A percentile compares a stretch with the other conserved stretches of the same genome.
These are phyloP conservation scores for Leptobrachium leishanense DNA, from an alignment of 2,113 vertebrate species.

Conservation along the genomic window DNA sequence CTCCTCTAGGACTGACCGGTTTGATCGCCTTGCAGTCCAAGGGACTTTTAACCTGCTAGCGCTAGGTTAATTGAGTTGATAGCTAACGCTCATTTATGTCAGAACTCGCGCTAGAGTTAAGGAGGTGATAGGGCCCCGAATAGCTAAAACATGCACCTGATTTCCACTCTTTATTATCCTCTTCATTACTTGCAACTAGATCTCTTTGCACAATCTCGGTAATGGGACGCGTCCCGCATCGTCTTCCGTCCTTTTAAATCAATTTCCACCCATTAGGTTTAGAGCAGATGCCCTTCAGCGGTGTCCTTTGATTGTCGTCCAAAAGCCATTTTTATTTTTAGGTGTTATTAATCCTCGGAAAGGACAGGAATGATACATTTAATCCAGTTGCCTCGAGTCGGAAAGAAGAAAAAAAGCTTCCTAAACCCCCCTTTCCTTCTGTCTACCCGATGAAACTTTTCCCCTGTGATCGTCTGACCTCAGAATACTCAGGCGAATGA, in stretches of 20 bases:
- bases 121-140: too few species aligned
- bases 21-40: too few species aligned
- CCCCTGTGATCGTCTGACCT: neutral
- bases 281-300: neutral
- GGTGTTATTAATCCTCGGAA: conserved; percentile 28
- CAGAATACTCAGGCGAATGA: too few species aligned
- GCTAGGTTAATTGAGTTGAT: too few species aligned
- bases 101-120: too few species aligned
- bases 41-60: too few species aligned
- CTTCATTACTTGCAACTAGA: conserved; percentile 9
- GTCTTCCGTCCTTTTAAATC: conserved; percentile 16
- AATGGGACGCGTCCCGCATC: conserved; percentile 4
- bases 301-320: conserved; percentile 38
- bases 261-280: conserved; percentile 20
- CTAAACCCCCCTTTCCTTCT: neutral
- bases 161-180: too few species aligned
- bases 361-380: conserved; percentile 5
- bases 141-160: too few species aligned
- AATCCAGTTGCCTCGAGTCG: neutral
- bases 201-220: neutral
- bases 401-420: neutral
- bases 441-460: neutral
- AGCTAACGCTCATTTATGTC: too few species aligned
- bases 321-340: conserved; percentile 41
- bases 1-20: too few species aligned